Evolutionary conservation across 2,113 vertebrate species (phyloP), one percentile per base, ranked within the genome.

Genomic region (Cervus canadensis): DNA sequence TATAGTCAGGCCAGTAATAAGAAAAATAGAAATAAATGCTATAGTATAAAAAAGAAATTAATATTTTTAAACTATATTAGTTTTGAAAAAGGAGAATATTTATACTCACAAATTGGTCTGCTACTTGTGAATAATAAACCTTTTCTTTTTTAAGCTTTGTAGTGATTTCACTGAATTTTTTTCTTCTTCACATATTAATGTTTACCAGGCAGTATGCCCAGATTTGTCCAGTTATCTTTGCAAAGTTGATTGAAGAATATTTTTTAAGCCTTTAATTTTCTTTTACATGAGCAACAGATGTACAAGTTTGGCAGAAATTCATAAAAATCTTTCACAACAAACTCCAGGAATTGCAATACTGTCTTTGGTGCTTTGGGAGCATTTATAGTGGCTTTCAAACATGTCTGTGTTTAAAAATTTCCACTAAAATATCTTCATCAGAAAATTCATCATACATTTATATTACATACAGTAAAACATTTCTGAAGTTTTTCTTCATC

Each of bases 241-340:
- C 54, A 59, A 36, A 40, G 19, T 82, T 89, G 3, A 74, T 6
- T 86, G 40, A 83, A 91, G 89, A 89, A 85, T 2, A 91, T 74
- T 78, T 85, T 36, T 96, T 87, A 95, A 92, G 62, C 56, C 67
- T 88, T 91, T 92, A 64, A 67, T 95, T 83, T 85, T 86, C 25
- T 91, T 95, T 96, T 64, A 91, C 25, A 76, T 89, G 79, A 89
- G 40, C 71, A 92, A 91, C 36, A 95, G 21, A 86, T 50, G 23
- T 64, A 59, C 67, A 64, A 43, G 11, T 91, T 91, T 91, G 59
- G 52, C 57, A 89, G 64, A 92, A 54, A 89, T 60, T 94, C 67
- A 74, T 82, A 82, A 90, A 93, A 67, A 43, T 60, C 54, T 78
- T 92, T 94, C 16, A 87, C 6, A 79, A 64, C 25, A 76, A 89